A percentile compares a stretch with the other conserved stretches of the same genome.
These are phyloP conservation scores for Notiomystis cincta DNA, from an alignment of 2,113 vertebrate species.

Conservation along the genomic window DNA sequence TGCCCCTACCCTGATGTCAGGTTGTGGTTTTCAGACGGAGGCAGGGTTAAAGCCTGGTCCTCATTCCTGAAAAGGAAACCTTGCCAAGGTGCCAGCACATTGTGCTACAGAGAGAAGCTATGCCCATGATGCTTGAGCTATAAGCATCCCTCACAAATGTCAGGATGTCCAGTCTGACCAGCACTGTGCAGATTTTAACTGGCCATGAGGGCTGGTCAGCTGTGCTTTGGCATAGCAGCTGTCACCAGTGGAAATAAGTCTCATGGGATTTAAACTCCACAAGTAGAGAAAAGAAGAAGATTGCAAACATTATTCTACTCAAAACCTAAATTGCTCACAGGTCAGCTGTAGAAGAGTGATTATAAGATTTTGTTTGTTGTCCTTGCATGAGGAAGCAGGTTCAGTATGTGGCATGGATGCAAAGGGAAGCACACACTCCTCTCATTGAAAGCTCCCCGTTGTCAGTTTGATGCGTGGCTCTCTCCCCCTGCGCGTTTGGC, in stretches of 20 bases:
- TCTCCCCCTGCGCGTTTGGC: fast-evolving
- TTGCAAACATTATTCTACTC: background rate
- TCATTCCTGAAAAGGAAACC: background rate
- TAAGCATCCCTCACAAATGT: background rate
- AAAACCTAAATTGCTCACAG: background rate
- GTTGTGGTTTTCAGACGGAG: background rate
- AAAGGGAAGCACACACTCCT: background rate
- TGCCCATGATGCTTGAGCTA: background rate
- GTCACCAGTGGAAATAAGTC: background rate
- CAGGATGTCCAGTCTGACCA: background rate
- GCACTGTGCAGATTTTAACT: background rate
- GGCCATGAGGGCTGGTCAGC: background rate
- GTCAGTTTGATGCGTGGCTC: background rate
- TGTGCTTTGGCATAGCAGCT: fast-evolving
- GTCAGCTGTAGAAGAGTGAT: background rate
- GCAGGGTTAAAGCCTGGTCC: background rate
- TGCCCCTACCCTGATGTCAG: background rate
- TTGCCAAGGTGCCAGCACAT: background rate
- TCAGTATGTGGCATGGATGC: background rate
- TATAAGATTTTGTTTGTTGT: background rate
- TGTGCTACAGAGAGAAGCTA: background rate
- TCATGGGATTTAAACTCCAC: background rate
- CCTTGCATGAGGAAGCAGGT: background rate
- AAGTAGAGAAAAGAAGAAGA: background rate
- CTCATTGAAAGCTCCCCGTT: background rate